Base-by-base conservation (phyloP, 2,797 vertebrate species). In the Lagorchestes hirsutus region DNA sequence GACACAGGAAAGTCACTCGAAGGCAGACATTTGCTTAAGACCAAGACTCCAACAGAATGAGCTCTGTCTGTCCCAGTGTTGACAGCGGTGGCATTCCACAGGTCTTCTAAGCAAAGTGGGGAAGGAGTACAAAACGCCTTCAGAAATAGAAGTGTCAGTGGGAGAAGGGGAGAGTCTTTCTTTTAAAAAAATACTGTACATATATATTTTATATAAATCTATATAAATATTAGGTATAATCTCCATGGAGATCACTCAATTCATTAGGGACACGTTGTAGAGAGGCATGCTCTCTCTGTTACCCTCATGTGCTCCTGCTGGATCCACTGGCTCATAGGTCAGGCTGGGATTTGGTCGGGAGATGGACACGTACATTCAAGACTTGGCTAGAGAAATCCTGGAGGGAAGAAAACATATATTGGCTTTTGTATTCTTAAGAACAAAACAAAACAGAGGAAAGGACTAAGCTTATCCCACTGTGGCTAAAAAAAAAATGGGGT, bases 161-260 rank as follows among this genome's bases (percentile, higher is more conserved):
- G 16, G 52, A 14, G 40, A 93, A 90, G 91, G 55, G 54, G 82
- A 56, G 52, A 74, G 82, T 91, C 54, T 54, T 27, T 54, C 91
- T 90, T 91, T 97, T 97, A 98, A 92, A 98, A 98, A 97, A 96
- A 98, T 95, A 97, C 50, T 54, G 40, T 90, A 90, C 54, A 54
- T 93, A 98, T 91, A 91, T 97, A 96, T 96, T 96, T 98, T 97
- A 97, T 97, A 93, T 94, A 24, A 74, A 67, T 0, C 34, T 14
- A 87, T 27, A 87, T 46, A 87, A 46, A 87, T 87, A 82, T 82
- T 46, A 46, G 67, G 40, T 12, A 87, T 50, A 87, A 87, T 87
- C 74, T 87, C 74, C 50, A 87, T 54, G 54, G 90, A 91, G 90
- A 91, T 54, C 90, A 91, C 29, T 91, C 50, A 55, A 22, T 55